Evolutionary conservation across 2,113 vertebrate genomes (phyloP).

Genomic region (Agapornis roseicollis): DNA sequence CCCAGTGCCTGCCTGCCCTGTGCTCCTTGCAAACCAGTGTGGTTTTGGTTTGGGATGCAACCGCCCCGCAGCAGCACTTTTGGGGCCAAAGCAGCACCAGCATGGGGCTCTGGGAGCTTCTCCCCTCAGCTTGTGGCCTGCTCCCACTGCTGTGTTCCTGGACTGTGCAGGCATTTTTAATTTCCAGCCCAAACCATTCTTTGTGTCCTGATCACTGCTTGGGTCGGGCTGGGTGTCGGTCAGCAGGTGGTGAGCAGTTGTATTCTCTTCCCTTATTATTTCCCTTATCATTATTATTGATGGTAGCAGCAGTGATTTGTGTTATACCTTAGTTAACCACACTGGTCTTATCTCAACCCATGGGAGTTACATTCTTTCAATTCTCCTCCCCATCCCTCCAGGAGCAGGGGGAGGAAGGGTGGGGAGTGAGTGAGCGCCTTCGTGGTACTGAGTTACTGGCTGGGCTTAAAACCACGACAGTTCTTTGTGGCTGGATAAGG

Average conservation of each 20-base stretch:
- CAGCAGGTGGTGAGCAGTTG: rapidly evolving
- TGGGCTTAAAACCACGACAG: too few species aligned
- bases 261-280: too few species aligned
- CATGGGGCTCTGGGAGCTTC: background rate
- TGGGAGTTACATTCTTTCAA: too few species aligned
- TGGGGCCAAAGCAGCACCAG: background rate
- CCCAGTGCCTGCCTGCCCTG: background rate
- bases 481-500: background rate
- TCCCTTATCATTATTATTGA: too few species aligned
- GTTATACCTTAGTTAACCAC: too few species aligned
- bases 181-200: background rate
- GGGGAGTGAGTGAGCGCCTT: too few species aligned
- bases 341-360: too few species aligned
- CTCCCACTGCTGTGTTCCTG: background rate
- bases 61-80: too few species aligned
- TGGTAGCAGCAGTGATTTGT: too few species aligned
- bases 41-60: background rate
- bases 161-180: background rate
- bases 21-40: background rate
- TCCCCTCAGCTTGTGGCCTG: background rate
- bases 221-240: background rate
- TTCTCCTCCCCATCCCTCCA: background rate
- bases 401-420: background rate
- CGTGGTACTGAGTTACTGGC: too few species aligned
- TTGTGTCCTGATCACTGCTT: background rate